A percentile compares a stretch with the other conserved stretches of the same genome.
Conservation (phyloP, 2,113 vertebrate species). For the Spermophilus dauricus region DNA sequence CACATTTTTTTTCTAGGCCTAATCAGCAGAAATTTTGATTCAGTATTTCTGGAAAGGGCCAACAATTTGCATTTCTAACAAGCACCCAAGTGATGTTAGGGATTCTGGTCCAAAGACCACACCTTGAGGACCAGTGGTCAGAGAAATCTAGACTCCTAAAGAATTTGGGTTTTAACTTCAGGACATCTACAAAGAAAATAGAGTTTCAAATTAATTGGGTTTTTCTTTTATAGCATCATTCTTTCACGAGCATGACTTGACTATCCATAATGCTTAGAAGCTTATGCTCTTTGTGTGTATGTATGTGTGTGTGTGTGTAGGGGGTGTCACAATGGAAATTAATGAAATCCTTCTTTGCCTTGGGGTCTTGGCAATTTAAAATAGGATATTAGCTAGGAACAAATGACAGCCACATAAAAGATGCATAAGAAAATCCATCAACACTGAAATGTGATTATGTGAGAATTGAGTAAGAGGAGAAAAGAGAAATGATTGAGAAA, state of each 20-base stretch:
- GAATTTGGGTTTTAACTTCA: neutral
- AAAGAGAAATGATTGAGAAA: constrained; percentile 22
- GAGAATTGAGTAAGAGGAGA: neutral
- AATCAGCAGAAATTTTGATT: neutral
- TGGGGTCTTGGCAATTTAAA: constrained; percentile 22
- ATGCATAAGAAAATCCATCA: constrained; percentile 10
- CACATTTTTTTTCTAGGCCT: neutral
- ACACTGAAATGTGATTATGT: constrained; percentile 33
- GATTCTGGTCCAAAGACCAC: neutral
- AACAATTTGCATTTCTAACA: neutral
- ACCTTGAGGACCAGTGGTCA: neutral
- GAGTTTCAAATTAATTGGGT: neutral
- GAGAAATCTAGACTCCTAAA: neutral
- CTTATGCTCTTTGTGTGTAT: neutral
- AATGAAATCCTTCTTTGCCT: neutral
- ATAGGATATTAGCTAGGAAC: neutral
- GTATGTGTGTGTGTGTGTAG: neutral
- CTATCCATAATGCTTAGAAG: neutral
- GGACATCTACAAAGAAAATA: neutral
- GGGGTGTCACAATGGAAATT: neutral
- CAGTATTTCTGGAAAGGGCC: neutral
- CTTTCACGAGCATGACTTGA: neutral
- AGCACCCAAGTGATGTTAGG: neutral
- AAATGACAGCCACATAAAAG: neutral
- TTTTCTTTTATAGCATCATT: neutral